phyloP scores from a whole-genome alignment of 2,888 invertebrate species.

The Malthinus seriepunctatus region DNA sequence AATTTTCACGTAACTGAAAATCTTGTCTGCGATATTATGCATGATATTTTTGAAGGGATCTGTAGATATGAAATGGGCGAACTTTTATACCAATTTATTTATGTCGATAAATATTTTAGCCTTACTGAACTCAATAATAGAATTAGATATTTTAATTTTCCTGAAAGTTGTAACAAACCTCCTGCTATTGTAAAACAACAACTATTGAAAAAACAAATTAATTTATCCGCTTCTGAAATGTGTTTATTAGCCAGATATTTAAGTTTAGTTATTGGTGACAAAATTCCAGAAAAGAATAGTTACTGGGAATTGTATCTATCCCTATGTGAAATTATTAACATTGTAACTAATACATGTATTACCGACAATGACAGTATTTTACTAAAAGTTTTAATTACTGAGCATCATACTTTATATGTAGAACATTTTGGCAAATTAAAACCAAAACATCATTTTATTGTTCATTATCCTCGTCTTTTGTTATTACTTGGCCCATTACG shows the following conservation, averaged over 20 bases:
- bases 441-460: background rate
- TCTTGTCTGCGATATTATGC: background rate
- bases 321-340: background rate
- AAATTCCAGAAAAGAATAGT: background rate
- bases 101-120: background rate
- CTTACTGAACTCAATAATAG: background rate
- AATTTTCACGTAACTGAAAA: background rate
- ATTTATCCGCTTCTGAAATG: background rate
- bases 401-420: background rate
- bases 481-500: background rate
- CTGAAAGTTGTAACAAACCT: background rate
- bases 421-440: background rate
- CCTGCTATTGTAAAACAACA: background rate
- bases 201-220: background rate
- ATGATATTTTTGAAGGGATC: background rate
- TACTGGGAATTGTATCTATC: background rate
- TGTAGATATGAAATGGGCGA: too few relatives aligned
- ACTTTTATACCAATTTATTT: background rate
- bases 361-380: background rate
- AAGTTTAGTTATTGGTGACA: too few relatives aligned
- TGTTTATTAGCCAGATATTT: too few relatives aligned
- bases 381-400: background rate
- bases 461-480: background rate
- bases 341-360: background rate
- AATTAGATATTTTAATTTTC: background rate